These are phyloP conservation scores for Amphipyra berbera DNA, from an alignment of 2,888 invertebrate species.

Conservation along the genomic window DNA sequence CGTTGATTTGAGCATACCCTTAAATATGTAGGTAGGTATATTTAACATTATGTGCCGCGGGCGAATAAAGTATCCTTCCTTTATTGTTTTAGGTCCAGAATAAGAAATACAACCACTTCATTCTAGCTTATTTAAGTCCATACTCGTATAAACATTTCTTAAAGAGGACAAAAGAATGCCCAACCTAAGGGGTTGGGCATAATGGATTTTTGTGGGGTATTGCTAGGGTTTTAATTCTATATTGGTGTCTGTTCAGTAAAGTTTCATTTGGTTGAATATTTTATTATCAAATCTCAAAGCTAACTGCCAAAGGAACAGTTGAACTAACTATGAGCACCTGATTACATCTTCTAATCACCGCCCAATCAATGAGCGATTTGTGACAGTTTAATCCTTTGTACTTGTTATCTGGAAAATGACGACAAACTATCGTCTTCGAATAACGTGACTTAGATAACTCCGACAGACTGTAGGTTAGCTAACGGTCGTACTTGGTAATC, in stretches of 20 bases:
- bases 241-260: too few relatives aligned
- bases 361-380: conserved; percentile 44
- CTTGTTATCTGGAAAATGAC: conserved; percentile 49
- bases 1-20: too few relatives aligned
- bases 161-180: background rate
- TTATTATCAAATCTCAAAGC: background rate
- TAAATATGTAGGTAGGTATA: too few relatives aligned
- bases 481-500: conserved; percentile 26
- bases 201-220: too few relatives aligned
- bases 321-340: conserved; percentile 24
- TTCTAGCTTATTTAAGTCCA: conserved; percentile 17
- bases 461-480: conserved; percentile 20
- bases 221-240: too few relatives aligned
- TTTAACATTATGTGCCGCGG: conserved; percentile 5
- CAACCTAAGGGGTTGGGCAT: too few relatives aligned
- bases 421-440: conserved; percentile 44
- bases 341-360: conserved; percentile 37
- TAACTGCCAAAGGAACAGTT: background rate
- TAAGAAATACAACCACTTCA: conserved; percentile 30
- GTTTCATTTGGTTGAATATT: background rate
- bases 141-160: conserved; percentile 21
- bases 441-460: conserved; percentile 19
- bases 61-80: conserved; percentile 2
- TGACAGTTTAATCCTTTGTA: conserved; percentile 48
- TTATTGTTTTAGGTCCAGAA: conserved; percentile 41